Evolutionary conservation across 2,113 vertebrate species (phyloP).

Genomic region (Erythrolamprus reginae): DNA sequence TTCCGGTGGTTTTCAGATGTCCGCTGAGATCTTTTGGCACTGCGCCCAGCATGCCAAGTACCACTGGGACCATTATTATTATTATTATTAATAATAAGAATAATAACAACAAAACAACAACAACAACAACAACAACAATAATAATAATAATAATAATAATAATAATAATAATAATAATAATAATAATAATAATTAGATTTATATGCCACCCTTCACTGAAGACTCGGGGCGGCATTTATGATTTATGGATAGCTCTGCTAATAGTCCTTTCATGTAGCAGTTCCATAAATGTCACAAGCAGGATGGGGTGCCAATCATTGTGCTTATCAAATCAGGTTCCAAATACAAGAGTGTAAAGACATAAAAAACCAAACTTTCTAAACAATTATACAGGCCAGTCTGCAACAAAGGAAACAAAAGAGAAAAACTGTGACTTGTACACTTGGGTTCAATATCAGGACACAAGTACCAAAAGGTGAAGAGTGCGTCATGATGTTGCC

Average conservation of each 20-base stretch:
- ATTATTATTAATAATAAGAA: too few species aligned
- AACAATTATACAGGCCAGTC: neutral
- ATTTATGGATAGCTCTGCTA: neutral
- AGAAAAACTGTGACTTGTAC: neutral
- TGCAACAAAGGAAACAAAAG: neutral
- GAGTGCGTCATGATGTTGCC: neutral
- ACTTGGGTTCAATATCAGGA: neutral
- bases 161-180: too few species aligned
- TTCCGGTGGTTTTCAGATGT: too few species aligned
- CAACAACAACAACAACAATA: too few species aligned
- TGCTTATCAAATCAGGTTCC: neutral
- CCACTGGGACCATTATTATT: too few species aligned
- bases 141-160: too few species aligned
- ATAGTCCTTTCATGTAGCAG: neutral
- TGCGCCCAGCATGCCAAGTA: too few species aligned
- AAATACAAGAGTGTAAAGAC: neutral
- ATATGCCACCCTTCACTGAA: too few species aligned
- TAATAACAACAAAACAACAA: too few species aligned
- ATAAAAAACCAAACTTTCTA: neutral
- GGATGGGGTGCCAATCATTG: neutral
- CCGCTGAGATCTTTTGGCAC: too few species aligned
- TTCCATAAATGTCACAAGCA: neutral
- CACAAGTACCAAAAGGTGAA: neutral
- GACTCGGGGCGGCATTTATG: too few species aligned
- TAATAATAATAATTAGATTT: too few species aligned